A percentile compares a stretch with the other conserved stretches of the same genome.
phyloP scores from a whole-genome alignment of 30 jellyfish, hydroid and myxozoan species.

The Aurelia sp. region DNA sequence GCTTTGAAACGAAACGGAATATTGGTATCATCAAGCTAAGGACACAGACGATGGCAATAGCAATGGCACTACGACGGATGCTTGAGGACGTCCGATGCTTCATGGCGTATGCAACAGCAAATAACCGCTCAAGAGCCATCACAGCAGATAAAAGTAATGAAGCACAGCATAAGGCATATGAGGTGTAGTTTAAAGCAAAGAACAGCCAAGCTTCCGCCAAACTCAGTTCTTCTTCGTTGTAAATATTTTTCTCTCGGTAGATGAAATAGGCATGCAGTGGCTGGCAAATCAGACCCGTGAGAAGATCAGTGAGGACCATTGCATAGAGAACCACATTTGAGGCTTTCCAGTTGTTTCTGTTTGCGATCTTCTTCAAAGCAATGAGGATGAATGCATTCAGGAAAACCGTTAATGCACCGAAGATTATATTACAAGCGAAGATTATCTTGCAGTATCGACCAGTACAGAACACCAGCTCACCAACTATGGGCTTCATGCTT shows the following conservation, averaged over 20 bases:
- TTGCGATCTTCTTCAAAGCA: constrained; percentile 18
- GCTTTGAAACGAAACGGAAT: constrained; percentile 17
- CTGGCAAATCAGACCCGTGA: constrained; percentile 50
- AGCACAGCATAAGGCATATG: constrained; percentile 37
- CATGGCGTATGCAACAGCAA: constrained; percentile 12
- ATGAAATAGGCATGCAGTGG: constrained; percentile 35
- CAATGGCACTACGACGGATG: neutral
- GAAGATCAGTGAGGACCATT: constrained; percentile 13
- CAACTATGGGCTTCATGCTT: constrained; percentile 31
- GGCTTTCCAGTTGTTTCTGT: neutral
- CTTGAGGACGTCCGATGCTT: constrained; percentile 9
- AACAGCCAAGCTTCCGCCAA: constrained; percentile 35
- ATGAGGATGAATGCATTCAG: constrained; percentile 7
- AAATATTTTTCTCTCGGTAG: constrained; percentile 18
- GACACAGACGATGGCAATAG: neutral
- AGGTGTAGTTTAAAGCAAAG: constrained; percentile 23
- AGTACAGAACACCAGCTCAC: constrained; percentile 39
- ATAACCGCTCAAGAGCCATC: constrained; percentile 18
- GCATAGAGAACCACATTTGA: constrained; percentile 28
- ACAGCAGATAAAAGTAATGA: constrained; percentile 2
- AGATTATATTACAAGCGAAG: constrained; percentile 13
- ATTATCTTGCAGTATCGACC: constrained; percentile 27
- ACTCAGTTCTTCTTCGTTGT: constrained; percentile 8
- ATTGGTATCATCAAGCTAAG: constrained; percentile 13
- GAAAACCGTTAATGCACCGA: constrained; percentile 7